Base-by-base conservation (phyloP, 2,113 vertebrate genomes). In the Origma solitaria region DNA sequence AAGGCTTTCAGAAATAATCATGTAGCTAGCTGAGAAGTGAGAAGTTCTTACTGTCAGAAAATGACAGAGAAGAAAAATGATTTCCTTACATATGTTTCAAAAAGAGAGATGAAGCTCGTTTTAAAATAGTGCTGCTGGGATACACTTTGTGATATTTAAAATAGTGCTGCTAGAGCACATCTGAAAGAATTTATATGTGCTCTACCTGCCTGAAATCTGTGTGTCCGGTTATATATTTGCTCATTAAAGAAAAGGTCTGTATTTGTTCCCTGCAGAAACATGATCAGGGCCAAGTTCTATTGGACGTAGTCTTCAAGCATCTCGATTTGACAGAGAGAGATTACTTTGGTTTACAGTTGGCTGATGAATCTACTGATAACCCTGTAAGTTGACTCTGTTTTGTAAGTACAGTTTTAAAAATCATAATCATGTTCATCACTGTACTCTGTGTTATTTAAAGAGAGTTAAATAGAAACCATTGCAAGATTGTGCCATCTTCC, bases 271-370 rank as follows among this genome's bases (percentile, higher is more conserved):
- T 98, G 78, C 97, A 99, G 99, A 99, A 99, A 98, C 98, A 99
- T 80, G 98, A 99, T 97, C 98, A 98, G 89, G 99, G 99, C 86
- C 99, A 99, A 98, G 97, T 99, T 97, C 97, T 99, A 15, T 98
- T 99, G 98, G 99, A 99, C 79, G 92, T 98, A 96, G 99, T 99
- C 95, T 99, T 99, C 97, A 99, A 98, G 93, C 99, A 99, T 98
- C 98, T 99, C 78, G 99, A 99, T 98, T 98, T 99, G 98, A 99
- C 99, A 12, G 99, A 99, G 97, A 98, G 98, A 96, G 99, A 99
- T 98, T 99, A 99, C 97, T 99, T 99, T 97, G 99, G 99, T 97
- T 98, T 99, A 96, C 99, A 99, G 97, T 97, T 99, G 98, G 97
- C 98, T 86, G 99, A 99, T 82, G 99, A 99, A 97, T 98, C 98